A percentile compares a stretch with the other conserved stretches of the same genome.
Conservation (phyloP, 2,888 invertebrate genomes). For the Lottia gigantea region DNA sequence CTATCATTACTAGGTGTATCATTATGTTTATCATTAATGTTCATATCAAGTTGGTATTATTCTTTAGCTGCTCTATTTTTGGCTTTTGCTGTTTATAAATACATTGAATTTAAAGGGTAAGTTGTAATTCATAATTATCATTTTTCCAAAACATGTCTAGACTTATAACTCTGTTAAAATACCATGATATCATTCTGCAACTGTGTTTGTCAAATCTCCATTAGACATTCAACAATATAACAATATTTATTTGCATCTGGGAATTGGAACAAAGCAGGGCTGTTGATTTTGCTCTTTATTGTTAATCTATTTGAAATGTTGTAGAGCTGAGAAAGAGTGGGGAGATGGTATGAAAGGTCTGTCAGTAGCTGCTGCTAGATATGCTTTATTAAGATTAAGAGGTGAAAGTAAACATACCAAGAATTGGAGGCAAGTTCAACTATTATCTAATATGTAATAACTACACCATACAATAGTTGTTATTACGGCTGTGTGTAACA, state of each 20-base stretch:
- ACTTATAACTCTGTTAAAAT: no score
- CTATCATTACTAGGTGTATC: slow-evolving; percentile 58
- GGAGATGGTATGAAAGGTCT: slow-evolving; percentile 97
- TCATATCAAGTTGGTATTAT: slow-evolving; percentile 63
- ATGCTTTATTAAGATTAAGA: slow-evolving; percentile 90
- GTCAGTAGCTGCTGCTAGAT: slow-evolving; percentile 95
- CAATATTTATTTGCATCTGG: no score
- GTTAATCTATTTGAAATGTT: background rate
- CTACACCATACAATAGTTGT: no score
- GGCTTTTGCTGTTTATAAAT: slow-evolving; percentile 60
- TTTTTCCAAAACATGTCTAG: no score
- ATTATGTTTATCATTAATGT: slow-evolving; percentile 62
- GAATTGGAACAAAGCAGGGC: no score
- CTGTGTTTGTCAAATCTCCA: no score
- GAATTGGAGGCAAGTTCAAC: slow-evolving; percentile 80
- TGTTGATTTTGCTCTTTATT: background rate
- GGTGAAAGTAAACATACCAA: slow-evolving; percentile 97
- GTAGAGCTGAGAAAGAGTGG: slow-evolving; percentile 98
- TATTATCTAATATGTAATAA: no score
- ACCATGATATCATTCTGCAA: no score
- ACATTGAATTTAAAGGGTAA: slow-evolving; percentile 64
- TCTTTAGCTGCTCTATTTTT: slow-evolving; percentile 55
- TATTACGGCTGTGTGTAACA: no score
- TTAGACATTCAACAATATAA: no score
- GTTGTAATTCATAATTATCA: slow-evolving; percentile 18